Evolutionary conservation across 2,888 invertebrate genomes (phyloP), one percentile per base, ranked within the genome.

Genomic region (Lumbricus terrestris): DNA sequence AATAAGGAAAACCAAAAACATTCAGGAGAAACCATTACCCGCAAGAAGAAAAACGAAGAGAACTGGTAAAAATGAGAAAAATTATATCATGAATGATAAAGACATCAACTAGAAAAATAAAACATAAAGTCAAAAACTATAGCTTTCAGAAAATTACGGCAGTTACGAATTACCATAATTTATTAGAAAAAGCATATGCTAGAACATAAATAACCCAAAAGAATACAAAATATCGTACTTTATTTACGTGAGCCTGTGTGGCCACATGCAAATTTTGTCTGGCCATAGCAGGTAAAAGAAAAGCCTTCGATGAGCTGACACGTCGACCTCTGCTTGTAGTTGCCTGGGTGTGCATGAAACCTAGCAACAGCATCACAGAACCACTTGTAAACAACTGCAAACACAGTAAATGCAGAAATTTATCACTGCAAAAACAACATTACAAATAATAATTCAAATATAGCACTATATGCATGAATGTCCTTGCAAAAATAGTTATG

Each of bases 221-320:
- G 69, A 5, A 5, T 85, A n/a, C n/a, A n/a, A n/a, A n/a, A n/a
- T 18, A 85, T 29, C 38, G 18, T 38, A 94, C 94, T 93, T 93
- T 94, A 18, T 93, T 93, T n/a, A 93, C 93, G 83, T 92, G 93
- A 89, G 94, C 91, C 88, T 92, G 91, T 23, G 93, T 93, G 23
- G 93, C 92, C 16, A 94, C 93, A 89, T 94, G 94, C 4, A 94
- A 92, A 90, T 94, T 94, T 33, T 88, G 83, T 42, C 94, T 90
- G 8, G 92, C 90, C 91, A 94, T 93, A 18, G 92, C 93, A 13
- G 93, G 93, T 82, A 93, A 90, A 15, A 95, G 93, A 91, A 93
- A 95, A 8, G 94, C 94, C 90, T 93, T 93, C 20, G 94, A 93
- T 29, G 94, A 93, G 89, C 94, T 94, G 90, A 93, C 93, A 33